Base-by-base conservation (phyloP, 2,888 invertebrate species). In the Erebia ligea region DNA sequence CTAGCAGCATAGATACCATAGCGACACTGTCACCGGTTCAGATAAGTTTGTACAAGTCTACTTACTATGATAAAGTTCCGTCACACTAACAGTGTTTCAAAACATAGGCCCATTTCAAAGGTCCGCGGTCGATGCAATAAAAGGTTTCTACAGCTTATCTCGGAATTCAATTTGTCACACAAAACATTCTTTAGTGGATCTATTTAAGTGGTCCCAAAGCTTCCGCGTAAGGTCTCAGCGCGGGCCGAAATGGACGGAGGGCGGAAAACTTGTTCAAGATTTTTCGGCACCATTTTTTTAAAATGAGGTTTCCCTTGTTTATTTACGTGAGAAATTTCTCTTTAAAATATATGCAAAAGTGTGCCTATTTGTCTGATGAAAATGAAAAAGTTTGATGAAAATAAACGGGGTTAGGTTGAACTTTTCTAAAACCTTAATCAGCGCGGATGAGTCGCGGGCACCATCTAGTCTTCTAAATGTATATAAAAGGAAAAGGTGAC, bases 161-260 rank as follows among this genome's bases (percentile, higher is more conserved):
- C 25, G 6, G 25, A 67, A 67, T 34, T 34, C 67, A 58, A 67
- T 58, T 67, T 67, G 48, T n/a, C 58, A 48, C 59, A 59, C 50
- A 67, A 67, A 67, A 59, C 50, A 59, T 67, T 67, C 67, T 67
- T 40, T 34, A 54, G 50, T 65, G 61, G 70, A 62, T 58, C 58
- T 63, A 50, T 72, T 56, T 57, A 54, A 71, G 72, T 66, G 69
- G 66, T 68, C 50, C 45, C 68, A 57, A 66, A 42, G 13, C 61
- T 61, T 42, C 15, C 62, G 10, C 13, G 19, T 15, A 21, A 70
- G 59, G 54, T 54, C 54, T 21, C 2, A 15, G 10, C 61, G 21
- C 9, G 48, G 48, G 13, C 19, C 21, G 9, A 45, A 62, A 62
- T 62, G 48, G 48, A 62, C 21, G 62, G 48, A 19, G 62, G 48